phyloP scores from a whole-genome alignment of 1,140 invertebrate species.

The Drosophila nasuta region DNA sequence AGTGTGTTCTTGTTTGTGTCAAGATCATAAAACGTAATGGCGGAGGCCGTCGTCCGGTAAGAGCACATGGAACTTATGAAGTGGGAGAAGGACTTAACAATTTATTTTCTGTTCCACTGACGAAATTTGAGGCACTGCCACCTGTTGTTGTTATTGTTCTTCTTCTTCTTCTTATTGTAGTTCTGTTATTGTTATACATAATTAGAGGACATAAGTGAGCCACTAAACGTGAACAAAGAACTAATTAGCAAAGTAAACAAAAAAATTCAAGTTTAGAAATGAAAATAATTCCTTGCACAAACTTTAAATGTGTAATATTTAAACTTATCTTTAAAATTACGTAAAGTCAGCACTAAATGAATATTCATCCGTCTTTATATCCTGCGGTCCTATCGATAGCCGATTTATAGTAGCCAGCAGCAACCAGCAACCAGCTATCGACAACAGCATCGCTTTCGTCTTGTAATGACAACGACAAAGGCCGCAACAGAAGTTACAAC shows the following conservation, averaged over 20 bases:
- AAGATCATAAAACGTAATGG: slow-evolving; percentile 65
- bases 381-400: slow-evolving; percentile 5
- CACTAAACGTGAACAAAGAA: slow-evolving; percentile 18
- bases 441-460: slow-evolving; percentile 3
- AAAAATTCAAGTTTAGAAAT: not conserved
- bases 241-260: slow-evolving; percentile 31
- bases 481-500: slow-evolving; percentile 9
- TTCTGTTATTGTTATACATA: slow-evolving; percentile 31
- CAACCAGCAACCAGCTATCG: not conserved
- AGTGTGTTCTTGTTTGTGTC: slow-evolving; percentile 38
- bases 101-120: slow-evolving; percentile 17
- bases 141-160: slow-evolving; percentile 29
- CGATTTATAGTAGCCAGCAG: slow-evolving; percentile 13
- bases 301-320: too few relatives aligned
- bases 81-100: slow-evolving; percentile 12
- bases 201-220: slow-evolving; percentile 27
- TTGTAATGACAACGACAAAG: slow-evolving; percentile 33
- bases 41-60: slow-evolving; percentile 7
- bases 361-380: not conserved
- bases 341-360: not conserved
- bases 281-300: not conserved
- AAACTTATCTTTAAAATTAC: too few relatives aligned
- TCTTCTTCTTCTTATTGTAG: not conserved
- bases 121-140: slow-evolving; percentile 27
- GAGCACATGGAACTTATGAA: slow-evolving; percentile 7